Evolutionary conservation across 2,113 vertebrate species (phyloP), one percentile per base, ranked within the genome.

Genomic region (Nyctereutes procyonoides): DNA sequence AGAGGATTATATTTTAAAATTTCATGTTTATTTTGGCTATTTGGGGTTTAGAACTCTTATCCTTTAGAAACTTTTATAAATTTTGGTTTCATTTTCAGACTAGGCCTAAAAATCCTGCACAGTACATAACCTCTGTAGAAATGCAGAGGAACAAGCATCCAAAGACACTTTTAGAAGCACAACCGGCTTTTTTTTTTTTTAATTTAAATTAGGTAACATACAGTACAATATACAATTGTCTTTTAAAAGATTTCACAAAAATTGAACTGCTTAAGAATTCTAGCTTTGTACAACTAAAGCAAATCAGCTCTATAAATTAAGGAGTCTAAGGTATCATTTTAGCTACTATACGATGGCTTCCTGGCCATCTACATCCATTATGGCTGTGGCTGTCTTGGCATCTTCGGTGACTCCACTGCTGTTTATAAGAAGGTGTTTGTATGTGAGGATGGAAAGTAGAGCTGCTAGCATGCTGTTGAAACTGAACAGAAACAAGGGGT

Each of bases 21-120:
- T 74, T 89, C 30, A 43, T 83, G n/a, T 87, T 94, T 83, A 56
- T 90, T 97, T 95, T 96, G 26, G 3, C 43, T 86, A 16, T 95
- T 30, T 77, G 56, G 83, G 38, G 89, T 79, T 89, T 94, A 89
- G 2, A 71, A 76, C 56, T 91, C 8, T 93, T 96, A 95, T 92
- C 62, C 16, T 43, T 58, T 89, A 76, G 65, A 82, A 92, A 71
- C 58, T 84, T 85, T 63, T n/a, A 71, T 77, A 80, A 84, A 38
- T 81, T 95, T 38, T 32, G 56, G 51, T 73, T 97, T 51, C 9
- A n/a, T 86, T 88, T 96, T 82, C 11, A 53, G 20, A 86, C 0
- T 26, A 15, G 6, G 26, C 73, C 30, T 77, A 79, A 63, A 53
- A 62, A 83, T 51, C 83, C 71, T 88, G 0, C 13, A 55, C 73